Evolutionary conservation across 2,888 invertebrate genomes (phyloP).

Genomic region (Brachypalpus laphriformis): DNA sequence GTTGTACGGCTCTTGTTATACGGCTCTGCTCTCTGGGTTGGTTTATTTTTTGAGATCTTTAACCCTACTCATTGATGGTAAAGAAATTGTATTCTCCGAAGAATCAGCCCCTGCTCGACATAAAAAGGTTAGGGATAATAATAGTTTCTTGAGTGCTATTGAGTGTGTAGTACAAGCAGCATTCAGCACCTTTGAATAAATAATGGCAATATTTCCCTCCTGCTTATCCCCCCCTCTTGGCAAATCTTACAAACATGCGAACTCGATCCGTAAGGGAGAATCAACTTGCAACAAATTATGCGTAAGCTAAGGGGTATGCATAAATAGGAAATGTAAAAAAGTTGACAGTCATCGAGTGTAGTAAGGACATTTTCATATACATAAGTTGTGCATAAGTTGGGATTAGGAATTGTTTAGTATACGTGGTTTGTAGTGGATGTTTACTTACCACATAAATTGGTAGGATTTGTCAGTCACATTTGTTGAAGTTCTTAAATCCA

Average conservation of each 20-base stretch:
- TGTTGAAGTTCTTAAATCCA: slow-evolving; percentile 25
- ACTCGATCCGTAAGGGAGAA: too few species aligned
- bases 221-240: too few species aligned
- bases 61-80: slow-evolving; percentile 43
- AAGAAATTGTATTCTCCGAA: slow-evolving; percentile 25
- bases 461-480: slow-evolving; percentile 31
- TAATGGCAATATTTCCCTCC: too few species aligned
- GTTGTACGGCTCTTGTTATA: slow-evolving; percentile 6
- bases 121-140: slow-evolving; percentile 51
- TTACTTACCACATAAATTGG: slow-evolving; percentile 60
- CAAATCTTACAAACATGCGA: too few species aligned
- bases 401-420: too few species aligned
- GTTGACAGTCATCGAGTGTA: too few species aligned
- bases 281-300: too few species aligned
- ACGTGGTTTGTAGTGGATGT: too few species aligned
- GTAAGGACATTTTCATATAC: too few species aligned
- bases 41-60: slow-evolving; percentile 50
- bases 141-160: slow-evolving; percentile 18
- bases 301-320: too few species aligned
- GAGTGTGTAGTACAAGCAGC: neutral
- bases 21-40: slow-evolving; percentile 8
- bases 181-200: slow-evolving; percentile 8
- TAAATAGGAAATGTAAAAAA: too few species aligned
- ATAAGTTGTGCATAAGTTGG: too few species aligned
- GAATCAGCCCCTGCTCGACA: slow-evolving; percentile 20